Percentiles rank a stretch among this genome's conserved stretches.
These are phyloP conservation scores for Nothoprocta perdicaria DNA, from an alignment of 2,113 vertebrate genomes.

Conservation along the genomic window DNA sequence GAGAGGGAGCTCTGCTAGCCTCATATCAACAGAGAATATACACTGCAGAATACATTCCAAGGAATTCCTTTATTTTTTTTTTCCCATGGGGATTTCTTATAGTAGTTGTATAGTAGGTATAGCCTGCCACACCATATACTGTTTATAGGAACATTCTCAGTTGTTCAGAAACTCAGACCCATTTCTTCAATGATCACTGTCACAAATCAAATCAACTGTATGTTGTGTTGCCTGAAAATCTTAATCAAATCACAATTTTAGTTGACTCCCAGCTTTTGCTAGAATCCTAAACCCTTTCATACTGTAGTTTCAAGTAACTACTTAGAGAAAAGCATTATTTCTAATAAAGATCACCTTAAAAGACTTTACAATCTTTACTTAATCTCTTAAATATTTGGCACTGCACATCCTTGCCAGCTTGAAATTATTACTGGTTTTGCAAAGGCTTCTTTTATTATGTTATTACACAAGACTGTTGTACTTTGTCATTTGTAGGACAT, in stretches of 20 bases:
- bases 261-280: neutral
- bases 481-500: conserved; percentile 53
- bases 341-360: neutral
- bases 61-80: neutral
- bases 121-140: neutral
- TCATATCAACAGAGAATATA: neutral
- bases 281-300: neutral
- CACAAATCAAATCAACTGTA: neutral
- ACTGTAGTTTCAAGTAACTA: neutral
- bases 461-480: conserved; percentile 14
- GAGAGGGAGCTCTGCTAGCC: neutral
- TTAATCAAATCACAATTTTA: neutral
- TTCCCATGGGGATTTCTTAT: neutral
- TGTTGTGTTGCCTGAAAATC: neutral
- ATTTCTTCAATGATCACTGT: neutral
- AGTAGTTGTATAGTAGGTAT: neutral
- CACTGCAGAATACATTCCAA: neutral
- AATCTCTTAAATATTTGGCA: conserved; percentile 50
- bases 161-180: neutral
- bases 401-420: conserved; percentile 1
- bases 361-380: conserved; percentile 31
- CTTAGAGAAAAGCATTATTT: neutral
- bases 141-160: neutral
- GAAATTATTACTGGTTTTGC: conserved; percentile 30
- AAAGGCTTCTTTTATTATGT: conserved; percentile 30